Percentiles rank a stretch among this genome's conserved stretches.
Evolutionary conservation across 2,888 invertebrate species (phyloP).

Genomic region (Parnassius mnemosyne): DNA sequence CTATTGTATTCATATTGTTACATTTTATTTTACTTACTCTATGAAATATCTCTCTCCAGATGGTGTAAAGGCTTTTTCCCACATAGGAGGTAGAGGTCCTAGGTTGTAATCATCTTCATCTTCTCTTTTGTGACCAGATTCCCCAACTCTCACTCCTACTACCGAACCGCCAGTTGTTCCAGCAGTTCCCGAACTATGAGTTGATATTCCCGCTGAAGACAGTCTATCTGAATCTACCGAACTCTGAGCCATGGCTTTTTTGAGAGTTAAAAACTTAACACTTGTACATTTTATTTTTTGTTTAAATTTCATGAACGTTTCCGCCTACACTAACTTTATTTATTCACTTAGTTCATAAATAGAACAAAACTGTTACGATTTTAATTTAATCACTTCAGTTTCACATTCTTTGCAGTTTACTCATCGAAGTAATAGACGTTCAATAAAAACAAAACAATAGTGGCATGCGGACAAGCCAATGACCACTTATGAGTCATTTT

Average conservation of each 20-base stretch:
- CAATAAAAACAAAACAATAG: constrained; percentile 71
- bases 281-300: constrained; percentile 17
- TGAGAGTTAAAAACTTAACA: constrained; percentile 26
- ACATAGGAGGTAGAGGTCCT: constrained; percentile 95
- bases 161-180: constrained; percentile 73
- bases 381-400: constrained; percentile 31
- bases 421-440: constrained; percentile 61
- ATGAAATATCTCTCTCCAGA: constrained; percentile 98
- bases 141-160: constrained; percentile 68
- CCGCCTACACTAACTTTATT: constrained; percentile 22
- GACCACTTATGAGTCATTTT: constrained; percentile 74
- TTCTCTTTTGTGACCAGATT: constrained; percentile 67
- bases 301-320: constrained; percentile 19
- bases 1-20: neutral
- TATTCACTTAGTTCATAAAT: constrained; percentile 20
- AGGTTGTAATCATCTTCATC: constrained; percentile 88
- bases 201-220: constrained; percentile 74
- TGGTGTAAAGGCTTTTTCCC: constrained; percentile 98
- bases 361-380: constrained; percentile 30
- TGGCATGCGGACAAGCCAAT: constrained; percentile 49
- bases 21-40: constrained; percentile 84
- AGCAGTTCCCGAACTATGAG: constrained; percentile 73
- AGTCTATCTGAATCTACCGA: constrained; percentile 74
- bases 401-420: constrained; percentile 46
- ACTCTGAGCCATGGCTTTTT: constrained; percentile 62